A percentile compares a stretch with the other conserved stretches of the same genome.
Conservation (phyloP, 23 tunicate genomes). For the Botrylloides violaceus region DNA sequence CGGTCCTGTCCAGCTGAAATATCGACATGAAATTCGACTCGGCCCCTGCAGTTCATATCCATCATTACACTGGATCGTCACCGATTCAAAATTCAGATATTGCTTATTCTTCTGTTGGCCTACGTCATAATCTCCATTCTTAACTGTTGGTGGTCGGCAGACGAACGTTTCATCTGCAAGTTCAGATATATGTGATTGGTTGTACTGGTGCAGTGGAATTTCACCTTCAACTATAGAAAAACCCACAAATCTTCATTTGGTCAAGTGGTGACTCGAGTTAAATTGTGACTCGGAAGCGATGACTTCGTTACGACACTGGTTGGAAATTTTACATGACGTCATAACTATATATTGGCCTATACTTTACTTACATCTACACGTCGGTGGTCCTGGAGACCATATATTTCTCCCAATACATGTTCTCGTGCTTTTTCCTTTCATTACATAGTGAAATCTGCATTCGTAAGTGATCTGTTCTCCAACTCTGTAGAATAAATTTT, state of each 20-base stretch:
- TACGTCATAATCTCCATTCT: neutral
- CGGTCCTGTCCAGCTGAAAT: neutral
- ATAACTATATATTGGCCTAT: neutral
- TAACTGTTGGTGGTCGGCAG: neutral
- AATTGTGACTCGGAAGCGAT: neutral
- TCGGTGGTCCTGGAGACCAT: constrained; percentile 14
- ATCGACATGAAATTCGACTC: neutral
- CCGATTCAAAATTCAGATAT: neutral
- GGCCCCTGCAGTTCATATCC: constrained; percentile 4
- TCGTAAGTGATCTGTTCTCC: constrained; percentile 7
- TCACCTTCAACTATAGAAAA: too few species aligned
- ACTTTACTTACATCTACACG: constrained; percentile 16
- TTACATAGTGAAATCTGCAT: constrained; percentile 12
- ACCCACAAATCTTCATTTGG: too few species aligned
- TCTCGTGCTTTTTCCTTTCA: neutral
- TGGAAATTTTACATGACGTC: neutral
- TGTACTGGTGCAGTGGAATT: too few species aligned
- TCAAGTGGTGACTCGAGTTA: too few species aligned
- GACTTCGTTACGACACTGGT: neutral
- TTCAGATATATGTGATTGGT: too few species aligned
- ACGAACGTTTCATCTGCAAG: neutral
- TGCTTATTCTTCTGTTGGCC: neutral
- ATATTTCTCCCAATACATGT: constrained; percentile 2
- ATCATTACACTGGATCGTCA: neutral
- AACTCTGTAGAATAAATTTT: neutral